Percentiles rank a stretch among this genome's conserved stretches.
Evolutionary conservation across 2,888 invertebrate genomes (phyloP).

Genomic region (Drosophila ustulata): DNA sequence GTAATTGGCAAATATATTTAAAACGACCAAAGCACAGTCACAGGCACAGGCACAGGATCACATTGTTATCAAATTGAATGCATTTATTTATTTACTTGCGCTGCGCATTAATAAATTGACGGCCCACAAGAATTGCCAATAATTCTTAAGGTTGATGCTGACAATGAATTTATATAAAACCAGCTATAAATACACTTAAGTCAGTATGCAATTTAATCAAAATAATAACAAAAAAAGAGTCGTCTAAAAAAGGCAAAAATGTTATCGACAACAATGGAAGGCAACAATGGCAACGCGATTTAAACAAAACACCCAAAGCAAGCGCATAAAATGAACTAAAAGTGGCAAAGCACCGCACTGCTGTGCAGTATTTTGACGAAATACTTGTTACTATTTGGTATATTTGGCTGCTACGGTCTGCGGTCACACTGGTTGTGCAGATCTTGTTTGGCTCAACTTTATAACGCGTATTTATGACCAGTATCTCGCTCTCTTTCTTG

Average conservation of each 20-base stretch:
- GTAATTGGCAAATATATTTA: constrained; percentile 9
- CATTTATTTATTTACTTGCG: constrained; percentile 17
- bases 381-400: neutral
- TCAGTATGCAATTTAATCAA: constrained; percentile 2
- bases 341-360: neutral
- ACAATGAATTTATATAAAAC: constrained; percentile 1
- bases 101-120: constrained; percentile 9
- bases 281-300: constrained; percentile 35
- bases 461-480: neutral
- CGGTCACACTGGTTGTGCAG: neutral
- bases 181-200: neutral
- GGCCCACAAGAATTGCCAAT: neutral
- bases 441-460: neutral
- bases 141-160: neutral
- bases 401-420: neutral
- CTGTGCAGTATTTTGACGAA: constrained; percentile 11
- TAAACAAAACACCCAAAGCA: constrained; percentile 7
- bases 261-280: constrained; percentile 44
- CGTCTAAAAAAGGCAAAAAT: constrained; percentile 13
- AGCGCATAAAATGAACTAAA: constrained; percentile 2
- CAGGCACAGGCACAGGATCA: constrained; percentile 31
- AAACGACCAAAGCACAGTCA: neutral
- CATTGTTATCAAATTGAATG: constrained; percentile 30
- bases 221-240: constrained; percentile 12
- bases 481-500: constrained; percentile 18